These are phyloP conservation scores for Acanthoscelides obtectus DNA, from an alignment of 2,888 invertebrate species.

Conservation along the genomic window DNA sequence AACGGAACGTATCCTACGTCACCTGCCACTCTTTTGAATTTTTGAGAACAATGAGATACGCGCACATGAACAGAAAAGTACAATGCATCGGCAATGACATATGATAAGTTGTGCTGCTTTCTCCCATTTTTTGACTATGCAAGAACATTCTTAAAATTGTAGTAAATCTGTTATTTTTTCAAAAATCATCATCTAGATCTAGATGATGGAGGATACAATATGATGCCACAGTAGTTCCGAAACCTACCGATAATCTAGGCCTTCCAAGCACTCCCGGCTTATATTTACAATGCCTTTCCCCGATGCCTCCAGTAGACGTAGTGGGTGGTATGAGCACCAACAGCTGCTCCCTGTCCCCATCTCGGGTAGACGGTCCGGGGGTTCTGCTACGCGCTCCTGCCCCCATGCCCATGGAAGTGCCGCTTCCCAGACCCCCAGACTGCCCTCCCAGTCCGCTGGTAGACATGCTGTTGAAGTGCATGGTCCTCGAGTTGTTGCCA, in stretches of 20 bases:
- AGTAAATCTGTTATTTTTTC: too few relatives aligned
- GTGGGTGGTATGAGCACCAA: constrained; percentile 57
- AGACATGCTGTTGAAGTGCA: constrained; percentile 50
- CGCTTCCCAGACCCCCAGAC: constrained; percentile 11
- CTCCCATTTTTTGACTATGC: too few relatives aligned
- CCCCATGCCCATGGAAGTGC: constrained; percentile 12
- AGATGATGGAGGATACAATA: too few relatives aligned
- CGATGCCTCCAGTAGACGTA: constrained; percentile 20
- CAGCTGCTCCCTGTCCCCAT: constrained; percentile 43
- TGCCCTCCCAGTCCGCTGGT: neutral
- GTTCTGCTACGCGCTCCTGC: constrained; percentile 2
- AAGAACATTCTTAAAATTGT: too few relatives aligned
- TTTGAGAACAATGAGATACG: too few relatives aligned
- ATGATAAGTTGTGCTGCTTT: too few relatives aligned
- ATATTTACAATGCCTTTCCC: constrained; percentile 19
- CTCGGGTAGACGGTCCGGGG: constrained; percentile 13
- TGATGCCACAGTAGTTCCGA: neutral
- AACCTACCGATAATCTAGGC: constrained; percentile 59
- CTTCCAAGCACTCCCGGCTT: constrained; percentile 41
- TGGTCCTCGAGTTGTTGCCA: constrained; percentile 59
- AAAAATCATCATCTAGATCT: too few relatives aligned
- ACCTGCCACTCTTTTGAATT: too few relatives aligned
- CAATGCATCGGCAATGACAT: too few relatives aligned
- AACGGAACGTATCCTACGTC: too few relatives aligned
- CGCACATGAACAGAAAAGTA: too few relatives aligned